A percentile compares a stretch with the other conserved stretches of the same genome.
These are phyloP conservation scores for Muscina levida DNA, from an alignment of 2,888 invertebrate genomes.

Conservation along the genomic window DNA sequence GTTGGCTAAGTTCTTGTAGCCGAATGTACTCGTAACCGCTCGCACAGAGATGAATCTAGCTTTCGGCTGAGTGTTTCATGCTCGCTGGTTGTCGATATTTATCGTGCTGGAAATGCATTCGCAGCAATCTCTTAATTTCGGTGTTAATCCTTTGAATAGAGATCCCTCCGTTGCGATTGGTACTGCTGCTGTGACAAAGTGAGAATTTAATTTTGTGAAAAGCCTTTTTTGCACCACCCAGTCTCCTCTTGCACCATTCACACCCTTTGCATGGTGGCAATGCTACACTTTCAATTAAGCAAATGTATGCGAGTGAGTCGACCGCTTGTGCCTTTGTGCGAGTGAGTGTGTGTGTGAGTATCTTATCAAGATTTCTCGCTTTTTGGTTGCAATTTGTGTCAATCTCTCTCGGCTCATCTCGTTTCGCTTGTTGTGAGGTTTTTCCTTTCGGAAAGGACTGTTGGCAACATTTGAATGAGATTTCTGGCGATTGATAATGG, in stretches of 20 bases:
- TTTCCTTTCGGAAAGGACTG: slow-evolving; percentile 18
- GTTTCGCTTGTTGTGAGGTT: slow-evolving; percentile 7
- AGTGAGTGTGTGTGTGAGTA: slow-evolving; percentile 38
- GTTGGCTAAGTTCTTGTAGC: too few species aligned
- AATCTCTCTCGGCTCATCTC: slow-evolving; percentile 60
- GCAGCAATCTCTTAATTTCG: slow-evolving; percentile 42
- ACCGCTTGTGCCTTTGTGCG: too few species aligned
- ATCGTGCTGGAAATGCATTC: not conserved
- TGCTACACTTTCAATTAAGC: slow-evolving; percentile 11
- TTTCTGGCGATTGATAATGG: slow-evolving; percentile 60
- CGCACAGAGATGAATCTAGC: not conserved
- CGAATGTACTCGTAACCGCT: too few species aligned
- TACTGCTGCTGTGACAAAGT: slow-evolving; percentile 43
- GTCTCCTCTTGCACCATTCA: not conserved
- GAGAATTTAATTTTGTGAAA: slow-evolving; percentile 67
- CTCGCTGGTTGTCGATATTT: too few species aligned
- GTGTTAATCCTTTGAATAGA: slow-evolving; percentile 35
- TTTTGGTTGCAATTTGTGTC: slow-evolving; percentile 69
- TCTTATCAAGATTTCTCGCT: slow-evolving; percentile 74
- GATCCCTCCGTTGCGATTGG: slow-evolving; percentile 52
- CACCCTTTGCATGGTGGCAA: slow-evolving; percentile 1
- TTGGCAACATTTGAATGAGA: slow-evolving; percentile 49
- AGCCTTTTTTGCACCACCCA: slow-evolving; percentile 52
- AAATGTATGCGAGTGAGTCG: slow-evolving; percentile 13
- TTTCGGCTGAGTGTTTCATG: not conserved